Percentiles rank a stretch among this genome's conserved stretches.
Conservation (phyloP, 2,113 vertebrate genomes). For the Cryptotis parvus region DNA sequence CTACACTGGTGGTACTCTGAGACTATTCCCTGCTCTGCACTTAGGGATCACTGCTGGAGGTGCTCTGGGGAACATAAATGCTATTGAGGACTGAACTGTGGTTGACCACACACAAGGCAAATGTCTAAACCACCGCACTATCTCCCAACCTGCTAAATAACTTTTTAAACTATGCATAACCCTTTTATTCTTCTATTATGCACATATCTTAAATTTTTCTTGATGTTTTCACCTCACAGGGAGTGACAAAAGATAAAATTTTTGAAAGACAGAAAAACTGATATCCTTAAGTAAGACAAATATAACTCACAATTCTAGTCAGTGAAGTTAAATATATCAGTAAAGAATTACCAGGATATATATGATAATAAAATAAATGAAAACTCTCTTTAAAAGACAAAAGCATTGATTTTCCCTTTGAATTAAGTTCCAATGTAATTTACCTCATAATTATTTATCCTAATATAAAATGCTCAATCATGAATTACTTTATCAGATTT, state of each 20-base stretch:
- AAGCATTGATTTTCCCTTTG: not conserved
- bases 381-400: constrained; percentile 28
- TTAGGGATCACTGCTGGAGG: too few species aligned
- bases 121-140: too few species aligned
- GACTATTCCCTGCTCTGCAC: too few species aligned
- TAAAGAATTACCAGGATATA: not conserved
- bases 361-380: constrained; percentile 40
- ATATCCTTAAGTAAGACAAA: constrained; percentile 19
- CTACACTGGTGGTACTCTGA: too few species aligned
- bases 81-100: too few species aligned
- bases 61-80: too few species aligned
- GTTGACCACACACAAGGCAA: too few species aligned
- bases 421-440: constrained; percentile 31
- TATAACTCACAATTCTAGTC: constrained; percentile 7
- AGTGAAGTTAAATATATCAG: constrained; percentile 28
- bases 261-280: not conserved
- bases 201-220: not conserved
- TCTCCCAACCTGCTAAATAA: not conserved
- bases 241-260: constrained; percentile 14
- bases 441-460: not conserved
- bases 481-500: not conserved
- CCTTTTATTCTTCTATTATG: accelerated
- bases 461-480: constrained; percentile 21
- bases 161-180: not conserved
- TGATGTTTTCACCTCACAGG: not conserved